A percentile compares a stretch with the other conserved stretches of the same genome.
Evolutionary conservation across 2,888 invertebrate species (phyloP).

Genomic region (Julus scanicus): DNA sequence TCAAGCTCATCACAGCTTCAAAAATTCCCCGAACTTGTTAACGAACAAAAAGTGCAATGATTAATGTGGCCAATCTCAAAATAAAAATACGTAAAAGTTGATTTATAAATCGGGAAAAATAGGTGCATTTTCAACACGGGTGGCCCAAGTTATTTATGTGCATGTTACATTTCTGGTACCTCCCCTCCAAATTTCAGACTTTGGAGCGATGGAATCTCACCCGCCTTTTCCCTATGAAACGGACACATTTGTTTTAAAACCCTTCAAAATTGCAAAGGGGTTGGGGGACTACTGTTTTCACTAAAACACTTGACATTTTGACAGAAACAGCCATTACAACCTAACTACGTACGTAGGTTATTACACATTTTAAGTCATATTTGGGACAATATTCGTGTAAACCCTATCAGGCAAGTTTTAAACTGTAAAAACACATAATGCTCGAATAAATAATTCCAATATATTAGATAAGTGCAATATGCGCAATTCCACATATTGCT

Average conservation of each 20-base stretch:
- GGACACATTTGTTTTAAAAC: neutral
- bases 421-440: no score
- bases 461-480: no score
- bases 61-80: neutral
- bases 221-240: neutral
- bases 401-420: no score
- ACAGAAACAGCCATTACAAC: no score
- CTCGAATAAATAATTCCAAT: no score
- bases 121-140: neutral
- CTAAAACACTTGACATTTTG: no score
- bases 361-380: neutral
- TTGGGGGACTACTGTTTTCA: neutral
- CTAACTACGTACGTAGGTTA: no score
- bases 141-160: neutral
- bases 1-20: neutral
- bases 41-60: conserved; percentile 28
- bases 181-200: neutral
- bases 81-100: neutral
- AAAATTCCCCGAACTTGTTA: neutral
- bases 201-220: neutral
- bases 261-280: neutral
- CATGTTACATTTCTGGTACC: neutral
- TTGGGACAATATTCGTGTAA: neutral
- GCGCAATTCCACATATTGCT: no score
- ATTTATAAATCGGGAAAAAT: neutral